phyloP scores from a whole-genome alignment of 2,888 invertebrate species.

The Neocrepidodera transversa region DNA sequence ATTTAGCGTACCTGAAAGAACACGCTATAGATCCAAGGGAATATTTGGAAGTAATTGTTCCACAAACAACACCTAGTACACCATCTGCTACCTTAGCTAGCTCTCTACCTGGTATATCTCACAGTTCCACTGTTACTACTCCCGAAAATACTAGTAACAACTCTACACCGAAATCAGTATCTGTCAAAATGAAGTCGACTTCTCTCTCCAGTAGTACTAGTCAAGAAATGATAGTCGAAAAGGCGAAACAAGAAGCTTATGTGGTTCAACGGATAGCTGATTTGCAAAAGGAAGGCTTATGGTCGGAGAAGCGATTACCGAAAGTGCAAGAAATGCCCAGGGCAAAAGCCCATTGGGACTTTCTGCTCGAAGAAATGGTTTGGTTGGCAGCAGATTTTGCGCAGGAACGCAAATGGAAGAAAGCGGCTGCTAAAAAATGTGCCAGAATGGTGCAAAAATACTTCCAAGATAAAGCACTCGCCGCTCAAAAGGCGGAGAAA shows the following conservation, averaged over 20 bases:
- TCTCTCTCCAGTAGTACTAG: conserved; percentile 51
- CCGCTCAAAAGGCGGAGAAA: conserved; percentile 89
- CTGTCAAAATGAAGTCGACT: conserved; percentile 38
- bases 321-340: conserved; percentile 78
- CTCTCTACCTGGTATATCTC: conserved; percentile 57
- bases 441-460: conserved; percentile 90
- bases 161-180: conserved; percentile 29
- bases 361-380: conserved; percentile 96
- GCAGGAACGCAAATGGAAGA: conserved; percentile 98
- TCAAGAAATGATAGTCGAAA: conserved; percentile 82
- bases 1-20: conserved; percentile 77
- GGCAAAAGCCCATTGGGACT: conserved; percentile 97
- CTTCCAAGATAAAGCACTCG: conserved; percentile 89
- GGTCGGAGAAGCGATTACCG: conserved; percentile 91
- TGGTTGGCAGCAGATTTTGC: conserved; percentile 98
- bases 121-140: conserved; percentile 31
- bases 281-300: conserved; percentile 91
- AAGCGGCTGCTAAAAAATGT: conserved; percentile 92
- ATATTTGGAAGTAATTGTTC: conserved; percentile 40
- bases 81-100: conserved; percentile 55
- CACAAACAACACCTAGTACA: conserved; percentile 50
- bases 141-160: conserved; percentile 24
- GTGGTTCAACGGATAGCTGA: conserved; percentile 92
- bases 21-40: conserved; percentile 57
- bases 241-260: conserved; percentile 91